Conservation (phyloP, 2,113 vertebrate species). For the Manacus vitellinus region DNA sequence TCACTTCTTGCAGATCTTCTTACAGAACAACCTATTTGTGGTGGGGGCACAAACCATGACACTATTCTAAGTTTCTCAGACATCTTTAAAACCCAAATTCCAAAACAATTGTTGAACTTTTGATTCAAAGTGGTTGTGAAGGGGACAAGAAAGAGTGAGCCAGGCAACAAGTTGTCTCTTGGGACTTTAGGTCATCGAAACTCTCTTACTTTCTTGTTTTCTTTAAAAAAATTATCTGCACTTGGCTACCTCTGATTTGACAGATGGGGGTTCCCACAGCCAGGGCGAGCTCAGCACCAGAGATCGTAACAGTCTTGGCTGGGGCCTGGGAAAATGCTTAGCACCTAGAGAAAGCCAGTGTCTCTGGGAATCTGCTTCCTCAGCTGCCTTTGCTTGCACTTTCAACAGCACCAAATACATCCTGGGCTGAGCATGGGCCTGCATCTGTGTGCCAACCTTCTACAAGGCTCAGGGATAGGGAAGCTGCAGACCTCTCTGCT, state of each 20-base stretch:
- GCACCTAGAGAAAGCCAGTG: accelerated
- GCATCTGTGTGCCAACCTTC: accelerated
- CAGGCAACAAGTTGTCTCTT: background rate
- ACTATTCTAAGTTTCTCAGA: background rate
- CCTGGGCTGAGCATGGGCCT: accelerated
- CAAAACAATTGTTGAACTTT: background rate
- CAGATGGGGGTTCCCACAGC: background rate
- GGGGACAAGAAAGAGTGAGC: background rate
- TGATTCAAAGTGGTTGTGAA: background rate
- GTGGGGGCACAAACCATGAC: no score
- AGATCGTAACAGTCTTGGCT: background rate
- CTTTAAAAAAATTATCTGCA: background rate
- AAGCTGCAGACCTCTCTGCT: background rate
- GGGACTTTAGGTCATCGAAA: background rate
- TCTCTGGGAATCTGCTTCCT: background rate
- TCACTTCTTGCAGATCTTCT: background rate
- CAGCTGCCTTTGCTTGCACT: background rate
- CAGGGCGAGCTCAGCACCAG: background rate
- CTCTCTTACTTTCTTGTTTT: background rate
- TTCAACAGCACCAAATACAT: background rate
- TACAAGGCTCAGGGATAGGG: background rate
- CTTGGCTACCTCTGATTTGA: background rate
- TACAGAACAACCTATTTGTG: background rate
- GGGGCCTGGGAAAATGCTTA: background rate
- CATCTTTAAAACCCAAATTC: background rate